phyloP scores from a whole-genome alignment of 2,888 invertebrate genomes.

The Agonopterix arenella region DNA sequence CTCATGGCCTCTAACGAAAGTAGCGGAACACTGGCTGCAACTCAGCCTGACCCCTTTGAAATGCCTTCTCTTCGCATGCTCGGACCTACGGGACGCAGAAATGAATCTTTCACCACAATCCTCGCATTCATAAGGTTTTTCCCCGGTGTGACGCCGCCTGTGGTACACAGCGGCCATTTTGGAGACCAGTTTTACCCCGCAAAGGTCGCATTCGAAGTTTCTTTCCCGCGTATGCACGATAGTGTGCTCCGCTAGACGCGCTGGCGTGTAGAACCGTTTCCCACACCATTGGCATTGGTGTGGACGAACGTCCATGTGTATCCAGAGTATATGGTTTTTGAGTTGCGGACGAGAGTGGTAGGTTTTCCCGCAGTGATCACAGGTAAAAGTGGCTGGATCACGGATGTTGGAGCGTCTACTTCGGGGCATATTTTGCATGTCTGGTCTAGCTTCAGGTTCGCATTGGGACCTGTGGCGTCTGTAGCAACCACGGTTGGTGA shows the following conservation, averaged over 20 bases:
- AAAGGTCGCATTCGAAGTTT: constrained; percentile 72
- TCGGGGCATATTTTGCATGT: constrained; percentile 33
- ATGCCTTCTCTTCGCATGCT: constrained; percentile 59
- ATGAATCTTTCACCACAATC: constrained; percentile 62
- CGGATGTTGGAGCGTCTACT: constrained; percentile 50
- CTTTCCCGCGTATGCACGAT: constrained; percentile 71
- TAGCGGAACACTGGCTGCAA: constrained; percentile 41
- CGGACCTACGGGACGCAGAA: constrained; percentile 56
- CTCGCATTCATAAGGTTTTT: constrained; percentile 58
- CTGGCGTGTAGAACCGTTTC: constrained; percentile 68
- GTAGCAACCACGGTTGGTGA: constrained; percentile 57
- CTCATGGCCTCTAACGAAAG: constrained; percentile 48
- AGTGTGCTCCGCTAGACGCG: constrained; percentile 67
- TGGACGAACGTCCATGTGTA: constrained; percentile 63
- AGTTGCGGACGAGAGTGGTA: constrained; percentile 56
- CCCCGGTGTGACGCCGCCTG: constrained; percentile 62
- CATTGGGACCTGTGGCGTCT: constrained; percentile 54
- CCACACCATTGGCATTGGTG: constrained; percentile 72
- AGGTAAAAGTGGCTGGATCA: constrained; percentile 55
- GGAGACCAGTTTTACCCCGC: constrained; percentile 61
- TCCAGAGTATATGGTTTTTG: constrained; percentile 67
- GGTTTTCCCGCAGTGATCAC: constrained; percentile 56
- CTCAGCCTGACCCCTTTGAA: constrained; percentile 44
- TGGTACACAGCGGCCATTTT: constrained; percentile 68
- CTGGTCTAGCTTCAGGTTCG: constrained; percentile 57